Conservation (phyloP, 23 tunicate genomes). For the Styela clava region DNA sequence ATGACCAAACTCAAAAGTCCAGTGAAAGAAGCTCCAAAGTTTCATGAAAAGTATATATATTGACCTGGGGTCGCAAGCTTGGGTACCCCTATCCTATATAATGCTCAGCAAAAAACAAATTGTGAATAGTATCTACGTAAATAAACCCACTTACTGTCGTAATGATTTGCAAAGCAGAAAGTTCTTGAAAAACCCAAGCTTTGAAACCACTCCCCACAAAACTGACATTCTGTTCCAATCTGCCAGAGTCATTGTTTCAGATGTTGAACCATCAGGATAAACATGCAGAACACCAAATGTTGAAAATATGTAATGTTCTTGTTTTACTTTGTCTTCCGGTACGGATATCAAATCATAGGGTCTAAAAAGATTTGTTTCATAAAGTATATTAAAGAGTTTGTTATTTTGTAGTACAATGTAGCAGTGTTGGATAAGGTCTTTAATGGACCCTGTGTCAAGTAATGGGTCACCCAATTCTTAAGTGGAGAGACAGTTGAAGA, state of each 20-base stretch:
- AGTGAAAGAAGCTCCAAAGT: too few species aligned
- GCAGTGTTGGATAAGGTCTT: too few species aligned
- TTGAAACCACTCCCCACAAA: slow-evolving; percentile 58
- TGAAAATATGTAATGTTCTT: slow-evolving; percentile 86
- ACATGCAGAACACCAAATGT: slow-evolving; percentile 89
- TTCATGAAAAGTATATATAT: too few species aligned
- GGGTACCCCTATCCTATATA: too few species aligned
- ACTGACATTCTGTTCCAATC: slow-evolving; percentile 81
- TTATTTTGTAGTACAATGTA: too few species aligned
- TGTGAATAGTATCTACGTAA: too few species aligned
- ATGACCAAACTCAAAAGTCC: too few species aligned
- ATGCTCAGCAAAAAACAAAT: too few species aligned
- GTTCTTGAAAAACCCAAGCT: slow-evolving; percentile 61
- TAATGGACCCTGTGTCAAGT: too few species aligned
- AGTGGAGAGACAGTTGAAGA: too few species aligned
- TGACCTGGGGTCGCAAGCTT: too few species aligned
- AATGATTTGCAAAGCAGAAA: slow-evolving; percentile 40
- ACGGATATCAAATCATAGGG: slow-evolving; percentile 90
- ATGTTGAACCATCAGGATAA: slow-evolving; percentile 51
- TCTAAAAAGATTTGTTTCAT: slow-evolving; percentile 29
- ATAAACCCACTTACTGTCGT: slow-evolving; percentile 35
- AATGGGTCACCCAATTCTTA: too few species aligned
- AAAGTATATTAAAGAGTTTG: not conserved
- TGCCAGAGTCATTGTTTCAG: slow-evolving; percentile 73
- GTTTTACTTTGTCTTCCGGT: slow-evolving; percentile 54